Evolutionary conservation across 2,797 vertebrate species (phyloP).

Genomic region (Garrulus glandarius): DNA sequence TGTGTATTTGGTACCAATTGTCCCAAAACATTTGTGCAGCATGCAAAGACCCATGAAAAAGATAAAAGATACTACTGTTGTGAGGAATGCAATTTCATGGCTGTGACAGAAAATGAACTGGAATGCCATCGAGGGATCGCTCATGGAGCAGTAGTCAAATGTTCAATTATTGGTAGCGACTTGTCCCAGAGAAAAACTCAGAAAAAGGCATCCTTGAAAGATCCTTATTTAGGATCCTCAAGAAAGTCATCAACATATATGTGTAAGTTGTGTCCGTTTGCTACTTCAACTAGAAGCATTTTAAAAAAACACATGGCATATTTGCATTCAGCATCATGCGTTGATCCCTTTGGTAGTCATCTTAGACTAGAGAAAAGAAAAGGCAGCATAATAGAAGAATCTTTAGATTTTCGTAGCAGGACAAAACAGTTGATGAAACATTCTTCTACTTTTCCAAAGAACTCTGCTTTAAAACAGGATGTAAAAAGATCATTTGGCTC

Average conservation of each 20-base stretch:
- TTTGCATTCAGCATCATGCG: conserved; percentile 80
- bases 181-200: conserved; percentile 75
- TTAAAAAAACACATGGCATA: conserved; percentile 87
- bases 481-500: conserved; percentile 77
- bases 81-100: conserved; percentile 86
- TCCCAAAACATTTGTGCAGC: conserved; percentile 87
- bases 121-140: conserved; percentile 81
- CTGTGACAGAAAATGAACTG: conserved; percentile 84
- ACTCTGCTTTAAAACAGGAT: conserved; percentile 81
- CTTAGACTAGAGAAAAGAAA: conserved; percentile 78
- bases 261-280: conserved; percentile 83
- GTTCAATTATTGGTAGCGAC: conserved; percentile 66
- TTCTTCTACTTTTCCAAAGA: conserved; percentile 81
- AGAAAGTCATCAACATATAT: conserved; percentile 76
- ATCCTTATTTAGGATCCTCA: conserved; percentile 69
- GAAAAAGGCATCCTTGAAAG: conserved; percentile 74
- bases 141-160: conserved; percentile 83
- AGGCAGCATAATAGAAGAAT: conserved; percentile 69
- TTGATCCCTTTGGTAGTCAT: conserved; percentile 73
- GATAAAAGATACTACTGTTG: conserved; percentile 87
- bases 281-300: conserved; percentile 78
- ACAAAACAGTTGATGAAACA: conserved; percentile 75
- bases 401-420: conserved; percentile 67
- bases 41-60: conserved; percentile 85
- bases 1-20: conserved; percentile 86